Conservation (phyloP, 2,797 vertebrate species). For the Merluccius polli region DNA sequence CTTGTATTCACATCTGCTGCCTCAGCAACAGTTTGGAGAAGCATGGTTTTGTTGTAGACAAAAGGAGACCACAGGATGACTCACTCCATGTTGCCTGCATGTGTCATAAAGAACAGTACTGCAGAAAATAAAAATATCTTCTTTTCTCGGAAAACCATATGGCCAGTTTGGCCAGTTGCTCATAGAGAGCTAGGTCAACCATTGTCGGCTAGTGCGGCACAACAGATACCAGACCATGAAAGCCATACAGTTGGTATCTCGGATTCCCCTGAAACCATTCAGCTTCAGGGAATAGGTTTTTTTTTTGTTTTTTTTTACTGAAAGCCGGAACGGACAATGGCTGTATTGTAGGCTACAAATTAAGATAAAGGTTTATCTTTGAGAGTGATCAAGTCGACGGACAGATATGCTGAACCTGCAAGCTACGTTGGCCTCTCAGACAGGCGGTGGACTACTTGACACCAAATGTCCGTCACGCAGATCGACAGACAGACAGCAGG, state of each 20-base stretch:
- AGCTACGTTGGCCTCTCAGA: constrained; percentile 37
- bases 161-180: constrained; percentile 34
- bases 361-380: constrained; percentile 65
- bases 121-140: not conserved
- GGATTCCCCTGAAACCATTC: constrained; percentile 45
- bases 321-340: constrained; percentile 56
- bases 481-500: constrained; percentile 30
- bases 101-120: constrained; percentile 44
- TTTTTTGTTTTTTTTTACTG: constrained; percentile 1
- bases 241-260: constrained; percentile 32
- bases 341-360: constrained; percentile 63
- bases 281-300: constrained; percentile 51
- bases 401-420: constrained; percentile 58
- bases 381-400: constrained; percentile 56
- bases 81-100: constrained; percentile 40
- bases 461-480: constrained; percentile 50
- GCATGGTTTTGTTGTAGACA: constrained; percentile 29
- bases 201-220: constrained; percentile 36
- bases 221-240: constrained; percentile 42
- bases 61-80: constrained; percentile 47
- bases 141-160: constrained; percentile 21
- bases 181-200: constrained; percentile 46
- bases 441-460: constrained; percentile 41
- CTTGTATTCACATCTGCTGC: constrained; percentile 1
- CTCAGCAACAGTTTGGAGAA: constrained; percentile 32